Evolutionary conservation across 2,113 vertebrate species (phyloP), one percentile per base, ranked within the genome.

Genomic region (Protobothrops flavoviridis): DNA sequence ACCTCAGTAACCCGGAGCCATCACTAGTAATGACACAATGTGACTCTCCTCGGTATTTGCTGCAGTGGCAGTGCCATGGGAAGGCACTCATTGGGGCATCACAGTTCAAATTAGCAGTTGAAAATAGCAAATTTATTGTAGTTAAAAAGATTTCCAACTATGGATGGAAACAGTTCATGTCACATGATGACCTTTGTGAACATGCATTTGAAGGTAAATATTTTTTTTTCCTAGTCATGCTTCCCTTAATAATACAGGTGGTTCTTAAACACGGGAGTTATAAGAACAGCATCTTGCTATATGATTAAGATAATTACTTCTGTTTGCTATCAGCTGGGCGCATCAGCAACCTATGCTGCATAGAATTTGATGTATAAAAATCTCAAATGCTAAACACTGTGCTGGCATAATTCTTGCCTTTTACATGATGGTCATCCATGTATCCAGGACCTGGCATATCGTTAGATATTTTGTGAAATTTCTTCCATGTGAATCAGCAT

Each of bases 41-140:
- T 52, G 98, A 99, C 93, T 95, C 96, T 45, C 74, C 94, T 45
- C 94, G 97, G 0, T 94, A 98, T 1, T 97, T 97, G 0, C 85
- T 99, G 91, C 98, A 97, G 97, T 99, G 99, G 99, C 98, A 90
- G 69, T 99, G 99, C 95, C 96, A 91, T 12, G 97, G 97, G 15
- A 98, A 98, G 94, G 64, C 56, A 0, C 95, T 99, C 88, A 97
- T 96, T 1, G 98, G 98, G 29, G 96, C 98, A 0, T 97, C 97
- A 3, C 97, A 98, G 91, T 98, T 98, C 97, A 98, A 94, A 94
- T 94, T 99, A 93, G 96, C 98, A 0, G 94, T 97, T 88, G 95
- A 97, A 53, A 96, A 97, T 24, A 93, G 95, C 29, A 96, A 97
- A 94, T 48, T 0, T 0, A 92, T 99, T 92, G 98, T 98, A 91